Percentiles rank a stretch among this genome's conserved stretches.
These are phyloP conservation scores for Danionella dracula DNA, from an alignment of 2,797 vertebrate genomes.

Conservation along the genomic window DNA sequence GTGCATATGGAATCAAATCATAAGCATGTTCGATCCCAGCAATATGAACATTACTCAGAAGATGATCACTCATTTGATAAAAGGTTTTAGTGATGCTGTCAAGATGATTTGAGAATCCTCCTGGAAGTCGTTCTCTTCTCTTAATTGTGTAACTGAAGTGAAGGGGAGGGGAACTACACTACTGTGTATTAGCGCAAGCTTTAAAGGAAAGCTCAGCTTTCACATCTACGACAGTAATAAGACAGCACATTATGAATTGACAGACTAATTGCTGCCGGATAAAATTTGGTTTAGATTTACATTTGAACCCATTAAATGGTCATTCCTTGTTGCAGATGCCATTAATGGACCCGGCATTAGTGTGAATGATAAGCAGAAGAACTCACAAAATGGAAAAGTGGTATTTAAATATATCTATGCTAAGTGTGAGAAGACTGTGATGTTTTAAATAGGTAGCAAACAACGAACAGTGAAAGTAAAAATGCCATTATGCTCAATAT, in stretches of 20 bases:
- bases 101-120: conserved; percentile 7
- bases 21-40: not conserved
- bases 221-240: conserved; percentile 52
- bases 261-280: conserved; percentile 60
- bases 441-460: conserved; percentile 16
- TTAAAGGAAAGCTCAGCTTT: conserved; percentile 34
- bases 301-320: conserved; percentile 55
- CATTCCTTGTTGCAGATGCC: conserved; percentile 59
- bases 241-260: conserved; percentile 59
- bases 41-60: not conserved
- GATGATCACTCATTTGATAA: not conserved
- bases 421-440: conserved; percentile 11
- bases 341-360: conserved; percentile 64
- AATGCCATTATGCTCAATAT: conserved; percentile 8
- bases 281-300: conserved; percentile 56
- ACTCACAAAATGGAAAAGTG: conserved; percentile 29
- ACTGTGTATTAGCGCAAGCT: conserved; percentile 13
- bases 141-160: conserved; percentile 15
- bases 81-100: conserved; percentile 9
- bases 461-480: not conserved
- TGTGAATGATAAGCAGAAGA: conserved; percentile 61
- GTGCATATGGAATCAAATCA: conserved; percentile 4
- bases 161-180: not conserved
- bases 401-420: too few relatives aligned
- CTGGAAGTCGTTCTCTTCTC: not conserved